These are phyloP conservation scores for Bungarus multicinctus DNA, from an alignment of 2,113 vertebrate species.

Conservation along the genomic window DNA sequence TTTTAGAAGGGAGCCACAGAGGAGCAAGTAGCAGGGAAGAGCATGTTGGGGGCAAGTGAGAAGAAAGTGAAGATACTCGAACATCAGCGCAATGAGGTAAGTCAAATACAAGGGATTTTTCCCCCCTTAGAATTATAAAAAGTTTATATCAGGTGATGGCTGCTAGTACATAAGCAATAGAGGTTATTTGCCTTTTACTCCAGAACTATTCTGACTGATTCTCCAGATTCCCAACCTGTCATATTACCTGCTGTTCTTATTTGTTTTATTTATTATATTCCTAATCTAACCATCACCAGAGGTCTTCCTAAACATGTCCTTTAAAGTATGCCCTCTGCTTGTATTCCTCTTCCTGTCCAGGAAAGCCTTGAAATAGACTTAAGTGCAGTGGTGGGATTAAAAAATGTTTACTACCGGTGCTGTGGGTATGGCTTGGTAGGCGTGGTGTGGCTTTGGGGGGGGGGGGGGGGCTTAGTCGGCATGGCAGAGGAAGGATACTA, in stretches of 20 bases:
- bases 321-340: no score
- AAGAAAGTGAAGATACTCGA: conserved; percentile 98
- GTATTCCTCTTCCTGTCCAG: neutral
- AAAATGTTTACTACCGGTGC: no score
- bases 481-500: no score
- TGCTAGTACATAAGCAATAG: neutral
- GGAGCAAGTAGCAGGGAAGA: conserved; percentile 59
- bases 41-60: conserved; percentile 64
- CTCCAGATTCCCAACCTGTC: neutral
- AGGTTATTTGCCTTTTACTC: neutral
- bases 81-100: conserved; percentile 94
- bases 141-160: neutral
- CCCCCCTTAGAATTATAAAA: neutral
- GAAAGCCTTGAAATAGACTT: neutral
- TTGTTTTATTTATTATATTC: neutral
- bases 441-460: no score
- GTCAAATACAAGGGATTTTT: neutral
- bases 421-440: no score
- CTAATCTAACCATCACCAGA: neutral
- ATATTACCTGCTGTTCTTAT: neutral
- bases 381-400: no score
- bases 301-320: neutral
- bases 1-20: conserved; percentile 56
- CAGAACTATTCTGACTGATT: neutral
- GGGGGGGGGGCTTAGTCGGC: no score